phyloP scores from a whole-genome alignment of 2,797 vertebrate species.

The Yasuhikotakia modesta region DNA sequence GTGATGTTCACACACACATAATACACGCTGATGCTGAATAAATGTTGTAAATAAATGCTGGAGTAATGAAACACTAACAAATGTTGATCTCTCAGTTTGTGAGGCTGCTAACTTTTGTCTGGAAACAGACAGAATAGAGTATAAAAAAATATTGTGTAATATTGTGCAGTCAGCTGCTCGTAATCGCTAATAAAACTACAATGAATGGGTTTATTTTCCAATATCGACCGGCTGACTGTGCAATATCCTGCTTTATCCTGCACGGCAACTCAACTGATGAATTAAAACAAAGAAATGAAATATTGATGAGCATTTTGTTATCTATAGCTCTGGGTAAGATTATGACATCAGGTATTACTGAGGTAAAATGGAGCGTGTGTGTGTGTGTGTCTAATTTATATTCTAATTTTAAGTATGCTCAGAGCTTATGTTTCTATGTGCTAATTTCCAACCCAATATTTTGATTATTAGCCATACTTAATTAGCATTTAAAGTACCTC shows the following conservation, averaged over 20 bases:
- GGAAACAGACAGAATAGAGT: not conserved
- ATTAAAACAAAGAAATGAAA: not conserved
- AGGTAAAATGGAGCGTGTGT: no score
- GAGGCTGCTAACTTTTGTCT: no score
- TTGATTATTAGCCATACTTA: no score
- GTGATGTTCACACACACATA: not conserved
- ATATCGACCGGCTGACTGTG: not conserved
- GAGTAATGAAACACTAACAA: not conserved
- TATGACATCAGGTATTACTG: no score
- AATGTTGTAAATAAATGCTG: not conserved
- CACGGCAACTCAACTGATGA: not conserved
- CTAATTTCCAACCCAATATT: no score
- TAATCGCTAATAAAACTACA: not conserved
- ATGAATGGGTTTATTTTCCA: not conserved
- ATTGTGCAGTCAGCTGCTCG: not conserved
- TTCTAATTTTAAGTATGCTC: no score
- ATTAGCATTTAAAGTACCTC: slow-evolving; percentile 76
- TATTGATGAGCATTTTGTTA: not conserved
- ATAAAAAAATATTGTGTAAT: not conserved
- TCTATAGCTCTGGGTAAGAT: not conserved
- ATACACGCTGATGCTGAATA: not conserved
- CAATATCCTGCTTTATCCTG: not conserved
- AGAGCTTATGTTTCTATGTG: not conserved
- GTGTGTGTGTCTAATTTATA: no score
- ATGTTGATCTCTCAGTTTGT: not conserved